Evolutionary conservation across 92 coral and sea anemone genomes (phyloP), one percentile per base, ranked within the genome.

Genomic region (Meandrina meandrites): DNA sequence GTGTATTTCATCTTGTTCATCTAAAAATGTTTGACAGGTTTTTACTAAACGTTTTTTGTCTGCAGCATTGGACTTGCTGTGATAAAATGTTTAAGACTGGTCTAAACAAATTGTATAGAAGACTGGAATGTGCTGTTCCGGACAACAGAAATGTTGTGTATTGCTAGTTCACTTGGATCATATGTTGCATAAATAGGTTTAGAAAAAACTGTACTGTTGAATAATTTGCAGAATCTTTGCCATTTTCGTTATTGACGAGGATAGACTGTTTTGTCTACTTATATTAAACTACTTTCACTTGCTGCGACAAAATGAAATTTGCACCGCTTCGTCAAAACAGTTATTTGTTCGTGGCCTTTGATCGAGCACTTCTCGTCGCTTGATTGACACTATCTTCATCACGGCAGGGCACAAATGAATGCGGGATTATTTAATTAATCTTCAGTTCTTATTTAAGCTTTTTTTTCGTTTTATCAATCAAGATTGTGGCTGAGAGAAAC

Each of bases 351-450:
- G 21, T 30, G 32, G 45, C 45, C 45, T 42, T 34, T 36, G 53
- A 53, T 58, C 24, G 27, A 73, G 11, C 27, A 21, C 51, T 24
- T 16, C 36, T 21, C 76, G 34, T 60, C 56, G 35, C 78, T 19
- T 70, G 60, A 47, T 70, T 36, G 3, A 83, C 56, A 69, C 66
- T 70, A 2, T n/a, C 21, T 31, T 34, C 64, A 71, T 35, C 70
- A 62, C 60, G 45, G 40, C 87, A 28, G 73, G 80, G 15, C 28
- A 36, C 34, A 66, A 66, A 66, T 24, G 37, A 19, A 62, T 37
- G 60, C 67, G 70, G 75, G 75, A 18, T 47, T 47, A 32, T 66
- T 84, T 85, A 45, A 85, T 85, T 76, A 85, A 64, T 47, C 64
- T 77, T 60, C 53, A 19, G 35, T 50, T 45, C 42, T 66, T 81